Evolutionary conservation across 2,113 vertebrate species (phyloP).

Genomic region (Hydropotes inermis): DNA sequence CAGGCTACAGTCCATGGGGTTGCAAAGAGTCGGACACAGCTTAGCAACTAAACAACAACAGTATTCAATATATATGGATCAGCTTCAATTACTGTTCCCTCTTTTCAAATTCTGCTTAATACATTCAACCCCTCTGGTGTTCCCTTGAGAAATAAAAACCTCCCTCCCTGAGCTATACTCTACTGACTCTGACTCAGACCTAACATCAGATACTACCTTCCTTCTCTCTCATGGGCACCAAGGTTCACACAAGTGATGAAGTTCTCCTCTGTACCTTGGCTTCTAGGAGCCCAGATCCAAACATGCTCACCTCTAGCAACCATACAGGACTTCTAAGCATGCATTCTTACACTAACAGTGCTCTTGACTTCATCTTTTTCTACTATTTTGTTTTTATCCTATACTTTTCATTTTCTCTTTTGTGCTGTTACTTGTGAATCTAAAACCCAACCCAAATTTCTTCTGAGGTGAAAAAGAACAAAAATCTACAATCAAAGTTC

Average conservation of each 20-base stretch:
- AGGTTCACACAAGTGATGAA: neutral
- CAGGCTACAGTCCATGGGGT: neutral
- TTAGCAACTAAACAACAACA: neutral
- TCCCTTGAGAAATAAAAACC: neutral
- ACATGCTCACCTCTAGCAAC: neutral
- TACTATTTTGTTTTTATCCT: neutral
- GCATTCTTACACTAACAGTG: neutral
- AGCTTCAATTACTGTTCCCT: neutral
- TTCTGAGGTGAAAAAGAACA: constrained; percentile 24
- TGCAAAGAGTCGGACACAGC: neutral
- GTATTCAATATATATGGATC: neutral
- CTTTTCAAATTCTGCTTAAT: neutral
- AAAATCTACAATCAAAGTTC: neutral
- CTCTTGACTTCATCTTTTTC: neutral
- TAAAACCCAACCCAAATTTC: neutral
- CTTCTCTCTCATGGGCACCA: neutral
- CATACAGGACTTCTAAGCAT: neutral
- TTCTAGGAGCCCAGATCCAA: neutral
- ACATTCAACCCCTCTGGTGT: neutral
- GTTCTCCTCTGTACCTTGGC: neutral
- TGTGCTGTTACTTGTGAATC: neutral
- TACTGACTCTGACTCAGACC: neutral
- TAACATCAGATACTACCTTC: neutral
- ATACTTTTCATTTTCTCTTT: neutral
- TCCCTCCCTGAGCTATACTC: neutral